Evolutionary conservation across 2,888 invertebrate genomes (phyloP), one percentile per base, ranked within the genome.

Genomic region (Omphaloscelis lunosa): DNA sequence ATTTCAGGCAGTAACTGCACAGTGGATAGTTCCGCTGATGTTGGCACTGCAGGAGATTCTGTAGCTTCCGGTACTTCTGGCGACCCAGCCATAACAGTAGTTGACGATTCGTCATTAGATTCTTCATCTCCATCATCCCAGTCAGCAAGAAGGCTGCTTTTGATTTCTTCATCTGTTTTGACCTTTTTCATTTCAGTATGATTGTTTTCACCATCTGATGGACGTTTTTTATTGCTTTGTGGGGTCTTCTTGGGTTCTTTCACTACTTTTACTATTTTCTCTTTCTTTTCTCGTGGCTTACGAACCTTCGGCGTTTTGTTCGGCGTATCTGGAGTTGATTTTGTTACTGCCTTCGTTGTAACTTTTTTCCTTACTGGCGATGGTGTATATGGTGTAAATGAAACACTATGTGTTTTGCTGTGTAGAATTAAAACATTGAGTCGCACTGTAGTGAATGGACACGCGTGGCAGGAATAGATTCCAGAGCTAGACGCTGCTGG

Each of bases 371-470:
- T 92, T 11, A 94, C 90, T 34, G 96, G 95, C 45, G 96, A 92
- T 69, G 97, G 97, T 83, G 94, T 96, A 82, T 96, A 97, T 51
- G 96, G 95, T 65, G 92, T 92, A 87, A 93, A 96, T 69, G 97
- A 97, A 74, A 97, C 95, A 88, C 97, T 97, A 90, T 98, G 98
- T 86, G 97, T 97, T 95, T 98, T 98, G 79, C 97, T 97, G 91
- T 98, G 98, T 83, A 97, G 94, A 82, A 98, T 97, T 90, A 98
- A 97, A 63, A 98, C 98, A 92, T 98, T 98, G 41, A 98, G 95
- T 48, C 98, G 97, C 27, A 97, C 96, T 51, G 98, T 97, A 41
- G 97, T 97, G 90, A 98, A 98, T 72, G 95, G 92, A 90, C 98
- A 98, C 53, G 97, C 93, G 87, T 97, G 97, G 91, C 98, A 98